Base-by-base conservation (phyloP, 2,888 invertebrate genomes). In the Drosophila prolongata region DNA sequence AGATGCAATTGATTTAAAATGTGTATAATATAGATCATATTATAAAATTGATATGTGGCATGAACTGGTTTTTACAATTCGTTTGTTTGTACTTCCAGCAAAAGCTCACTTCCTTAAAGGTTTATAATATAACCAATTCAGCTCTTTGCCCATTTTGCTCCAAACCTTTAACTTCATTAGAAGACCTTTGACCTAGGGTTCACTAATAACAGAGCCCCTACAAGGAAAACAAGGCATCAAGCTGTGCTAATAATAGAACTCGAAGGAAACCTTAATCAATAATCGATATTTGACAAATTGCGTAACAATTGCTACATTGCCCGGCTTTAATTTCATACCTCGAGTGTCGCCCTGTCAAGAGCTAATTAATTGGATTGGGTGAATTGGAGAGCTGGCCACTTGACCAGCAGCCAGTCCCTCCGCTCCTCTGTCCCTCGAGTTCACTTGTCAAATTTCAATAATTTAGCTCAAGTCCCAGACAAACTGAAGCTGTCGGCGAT, bases 271-370 rank as follows among this genome's bases (percentile, higher is more conserved):
- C 67, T 54, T 75, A 87, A 80, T 81, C 80, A 81, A 87, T 81
- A 80, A 81, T 87, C 84, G 64, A 83, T 83, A 72, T 69, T 66
- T 77, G 80, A 80, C 78, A 80, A 80, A 83, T 80, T 77, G 56
- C 59, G 66, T 52, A 78, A 67, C 72, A 61, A 69, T 69, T 69
- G 53, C 58, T 57, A 52, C 56, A 73, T 16, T 56, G 56, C 56
- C 53, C 59, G 77, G 62, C 80, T 82, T 83, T 86, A 79, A 77
- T 77, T 71, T 74, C 64, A 67, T 58, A 73, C 57, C 74, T 54
- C 50, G 53, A 79, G 86, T 77, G 64, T 70, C 68, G 76, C 42
- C 77, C 72, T 60, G 69, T 76, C 72, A 73, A 79, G 27, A 59
- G 80, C 56, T 76, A 86, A 83, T 84, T 88, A 83, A 88, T 86